A percentile compares a stretch with the other conserved stretches of the same genome.
phyloP scores from a whole-genome alignment of 2,113 vertebrate species.

The Morone chrysops region DNA sequence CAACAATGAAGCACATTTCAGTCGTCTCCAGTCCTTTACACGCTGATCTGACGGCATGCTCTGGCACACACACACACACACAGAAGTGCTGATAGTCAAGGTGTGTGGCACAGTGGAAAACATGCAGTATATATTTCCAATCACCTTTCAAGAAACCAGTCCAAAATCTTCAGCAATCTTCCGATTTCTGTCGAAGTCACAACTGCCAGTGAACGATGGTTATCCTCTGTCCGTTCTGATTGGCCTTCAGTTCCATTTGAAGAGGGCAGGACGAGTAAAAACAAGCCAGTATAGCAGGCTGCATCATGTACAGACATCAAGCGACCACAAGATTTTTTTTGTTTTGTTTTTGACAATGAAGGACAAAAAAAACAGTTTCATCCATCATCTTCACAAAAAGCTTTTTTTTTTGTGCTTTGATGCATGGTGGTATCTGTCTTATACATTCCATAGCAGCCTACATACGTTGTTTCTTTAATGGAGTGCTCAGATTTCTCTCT shows the following conservation, averaged over 20 bases:
- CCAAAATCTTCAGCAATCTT: conserved; percentile 3
- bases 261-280: conserved; percentile 22
- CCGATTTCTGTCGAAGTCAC: conserved; percentile 9
- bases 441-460: conserved; percentile 71
- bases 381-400: conserved; percentile 40
- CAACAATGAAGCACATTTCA: conserved; percentile 20
- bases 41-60: conserved; percentile 60
- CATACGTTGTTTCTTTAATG: conserved; percentile 63
- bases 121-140: conserved; percentile 73
- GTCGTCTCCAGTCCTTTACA: conserved; percentile 31
- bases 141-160: conserved; percentile 33
- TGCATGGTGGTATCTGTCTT: conserved; percentile 51
- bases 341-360: conserved; percentile 48
- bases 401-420: conserved; percentile 56
- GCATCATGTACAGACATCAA: conserved; percentile 55
- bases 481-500: conserved; percentile 70
- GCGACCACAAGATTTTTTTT: conserved; percentile 44
- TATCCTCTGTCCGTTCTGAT: neutral
- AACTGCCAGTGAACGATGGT: neutral
- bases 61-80: conserved; percentile 40
- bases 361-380: conserved; percentile 26
- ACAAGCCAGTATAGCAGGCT: conserved; percentile 45
- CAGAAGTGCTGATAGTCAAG: conserved; percentile 34
- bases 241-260: conserved; percentile 5
- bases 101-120: conserved; percentile 64